phyloP scores from a whole-genome alignment of 2,113 vertebrate genomes.

The Piliocolobus tephrosceles region DNA sequence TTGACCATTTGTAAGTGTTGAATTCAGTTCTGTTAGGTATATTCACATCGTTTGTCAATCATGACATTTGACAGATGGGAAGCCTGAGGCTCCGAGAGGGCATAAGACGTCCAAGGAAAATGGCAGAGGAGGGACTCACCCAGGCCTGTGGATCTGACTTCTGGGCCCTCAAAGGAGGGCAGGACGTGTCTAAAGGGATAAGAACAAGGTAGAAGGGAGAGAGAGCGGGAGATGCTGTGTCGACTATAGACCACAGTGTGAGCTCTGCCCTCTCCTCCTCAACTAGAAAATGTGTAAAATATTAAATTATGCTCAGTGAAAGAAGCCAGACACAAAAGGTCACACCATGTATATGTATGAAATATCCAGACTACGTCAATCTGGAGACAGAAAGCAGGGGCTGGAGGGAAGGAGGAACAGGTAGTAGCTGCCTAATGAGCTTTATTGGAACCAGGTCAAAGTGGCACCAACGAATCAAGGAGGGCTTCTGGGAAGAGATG shows the following conservation, averaged over 20 bases:
- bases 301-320: neutral
- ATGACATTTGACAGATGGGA: neutral
- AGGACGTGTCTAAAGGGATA: no score
- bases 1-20: neutral
- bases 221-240: neutral
- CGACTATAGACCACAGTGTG: neutral
- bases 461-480: no score
- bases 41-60: neutral
- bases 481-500: no score
- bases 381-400: neutral
- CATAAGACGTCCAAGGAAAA: accelerated
- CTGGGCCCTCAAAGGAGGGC: neutral
- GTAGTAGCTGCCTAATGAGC: neutral
- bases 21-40: neutral
- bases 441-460: neutral
- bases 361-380: neutral
- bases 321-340: neutral
- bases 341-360: accelerated
- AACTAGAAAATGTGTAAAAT: neutral
- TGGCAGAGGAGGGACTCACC: neutral
- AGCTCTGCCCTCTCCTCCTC: neutral
- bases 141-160: neutral
- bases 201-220: neutral
- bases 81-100: neutral
- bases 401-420: neutral